Evolutionary conservation across 2,113 vertebrate species (phyloP), one percentile per base, ranked within the genome.

Genomic region (Piprites chloris): DNA sequence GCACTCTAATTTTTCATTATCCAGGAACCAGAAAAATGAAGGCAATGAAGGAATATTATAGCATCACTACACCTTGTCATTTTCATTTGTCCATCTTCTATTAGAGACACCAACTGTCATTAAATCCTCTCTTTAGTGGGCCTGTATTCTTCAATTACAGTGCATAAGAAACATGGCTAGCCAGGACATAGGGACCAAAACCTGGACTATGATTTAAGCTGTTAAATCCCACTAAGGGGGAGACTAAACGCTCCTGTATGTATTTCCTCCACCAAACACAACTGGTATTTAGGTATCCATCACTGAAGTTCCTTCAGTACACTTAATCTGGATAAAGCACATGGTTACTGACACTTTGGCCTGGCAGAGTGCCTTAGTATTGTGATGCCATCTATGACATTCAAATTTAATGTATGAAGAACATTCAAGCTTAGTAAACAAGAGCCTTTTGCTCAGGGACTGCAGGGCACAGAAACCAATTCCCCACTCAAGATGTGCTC

Each of bases 401-500:
- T n/a, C 4, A 81, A 19, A 85, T 62, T 47, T 23, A 65, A 66
- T 9, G 1, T 14, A 74, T 0, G 8, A 86, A 35, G 8, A 81
- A 3, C 6, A 53, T 22, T 44, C 12, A 12, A 12, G 21, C 39
- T 72, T 23, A 85, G 19, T 33, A 69, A 21, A 73, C 5, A 69
- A 14, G 24, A 73, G 4, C 27, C 35, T 39, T 91, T 56, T 44
- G 30, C 50, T 75, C 23, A 63, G 46, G 13, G 27, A 47, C 46
- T 44, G 41, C 21, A 53, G 23, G 53, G 30, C 23, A 14, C 1
- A 5, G 58, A 69, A 85, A 32, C 9, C 42, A 72, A 12, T 11
- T 49, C 26, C n/a, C n/a, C n/a, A n/a, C 32, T 14, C 2, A 2
- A 71, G 42, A 44, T 0, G 1, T 2, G 4, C 13, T 59, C 6